Conservation (phyloP, 2,888 invertebrate genomes). For the Lottia gigantea region DNA sequence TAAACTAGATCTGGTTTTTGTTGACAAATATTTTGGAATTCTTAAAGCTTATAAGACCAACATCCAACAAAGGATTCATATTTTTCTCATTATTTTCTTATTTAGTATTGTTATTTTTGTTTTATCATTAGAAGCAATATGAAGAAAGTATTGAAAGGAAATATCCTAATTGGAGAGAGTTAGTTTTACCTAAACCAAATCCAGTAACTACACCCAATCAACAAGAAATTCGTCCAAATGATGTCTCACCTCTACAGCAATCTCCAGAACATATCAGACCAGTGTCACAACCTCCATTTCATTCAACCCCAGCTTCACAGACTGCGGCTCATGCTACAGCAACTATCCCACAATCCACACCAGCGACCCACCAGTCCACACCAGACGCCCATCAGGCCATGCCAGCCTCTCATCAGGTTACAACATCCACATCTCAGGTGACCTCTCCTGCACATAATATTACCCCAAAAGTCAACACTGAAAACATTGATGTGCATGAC, state of each 20-base stretch:
- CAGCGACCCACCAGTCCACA: not conserved
- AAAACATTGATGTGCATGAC: not conserved
- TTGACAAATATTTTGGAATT: too few species aligned
- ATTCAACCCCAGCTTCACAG: not conserved
- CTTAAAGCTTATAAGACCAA: too few species aligned
- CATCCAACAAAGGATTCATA: too few species aligned
- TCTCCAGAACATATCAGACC: not conserved
- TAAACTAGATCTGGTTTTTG: too few species aligned
- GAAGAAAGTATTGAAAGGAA: constrained; percentile 58
- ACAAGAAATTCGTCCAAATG: not conserved
- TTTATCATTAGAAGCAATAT: constrained; percentile 48
- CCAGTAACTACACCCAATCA: not conserved
- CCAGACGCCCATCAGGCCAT: too few species aligned
- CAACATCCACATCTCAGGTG: too few species aligned
- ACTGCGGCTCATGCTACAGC: not conserved
- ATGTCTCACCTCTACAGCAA: not conserved
- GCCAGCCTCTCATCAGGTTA: too few species aligned
- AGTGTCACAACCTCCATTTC: not conserved
- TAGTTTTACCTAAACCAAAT: constrained; percentile 24
- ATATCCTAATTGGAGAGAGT: constrained; percentile 62
- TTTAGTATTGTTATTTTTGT: not conserved
- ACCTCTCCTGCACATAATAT: not conserved
- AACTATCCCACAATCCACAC: not conserved
- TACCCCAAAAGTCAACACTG: too few species aligned
- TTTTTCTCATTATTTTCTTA: not conserved